These are phyloP conservation scores for Oreochromis mossambicus DNA, from an alignment of 2,797 vertebrate genomes.

Conservation along the genomic window DNA sequence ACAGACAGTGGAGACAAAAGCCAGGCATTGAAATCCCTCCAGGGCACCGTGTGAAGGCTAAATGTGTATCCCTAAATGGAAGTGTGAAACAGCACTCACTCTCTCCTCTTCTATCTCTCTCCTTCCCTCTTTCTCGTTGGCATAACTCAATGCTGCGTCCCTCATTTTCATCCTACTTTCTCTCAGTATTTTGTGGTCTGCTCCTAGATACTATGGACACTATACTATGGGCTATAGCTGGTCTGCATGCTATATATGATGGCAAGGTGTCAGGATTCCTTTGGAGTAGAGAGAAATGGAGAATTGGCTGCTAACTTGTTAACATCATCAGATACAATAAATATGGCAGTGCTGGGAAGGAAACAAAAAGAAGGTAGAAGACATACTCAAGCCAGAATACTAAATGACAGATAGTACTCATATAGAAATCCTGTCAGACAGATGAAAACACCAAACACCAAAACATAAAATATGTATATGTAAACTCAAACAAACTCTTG, in stretches of 20 bases:
- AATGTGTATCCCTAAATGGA: conserved; percentile 37
- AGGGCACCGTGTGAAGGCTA: conserved; percentile 40
- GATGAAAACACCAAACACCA: not conserved
- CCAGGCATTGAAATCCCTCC: conserved; percentile 11
- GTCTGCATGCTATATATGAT: conserved; percentile 51
- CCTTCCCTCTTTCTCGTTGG: not conserved
- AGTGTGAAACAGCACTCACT: conserved; percentile 7
- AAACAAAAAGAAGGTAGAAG: conserved; percentile 1
- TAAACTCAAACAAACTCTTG: not conserved
- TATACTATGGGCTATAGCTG: not conserved
- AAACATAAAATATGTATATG: not conserved
- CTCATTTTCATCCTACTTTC: not conserved
- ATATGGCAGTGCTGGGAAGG: not conserved
- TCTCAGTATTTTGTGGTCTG: conserved; percentile 9
- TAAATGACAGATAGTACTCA: not conserved
- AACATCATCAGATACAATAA: conserved; percentile 47
- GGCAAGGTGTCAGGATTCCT: conserved; percentile 58
- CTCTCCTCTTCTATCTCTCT: not conserved
- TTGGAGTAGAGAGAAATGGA: conserved; percentile 35
- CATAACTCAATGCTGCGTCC: not conserved
- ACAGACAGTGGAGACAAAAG: conserved; percentile 15
- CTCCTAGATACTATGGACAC: conserved; percentile 32
- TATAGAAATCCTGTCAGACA: not conserved
- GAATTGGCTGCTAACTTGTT: conserved; percentile 38
- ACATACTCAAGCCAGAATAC: not conserved